Evolutionary conservation across 2,888 invertebrate species (phyloP).

Genomic region (Latheticus oryzae): DNA sequence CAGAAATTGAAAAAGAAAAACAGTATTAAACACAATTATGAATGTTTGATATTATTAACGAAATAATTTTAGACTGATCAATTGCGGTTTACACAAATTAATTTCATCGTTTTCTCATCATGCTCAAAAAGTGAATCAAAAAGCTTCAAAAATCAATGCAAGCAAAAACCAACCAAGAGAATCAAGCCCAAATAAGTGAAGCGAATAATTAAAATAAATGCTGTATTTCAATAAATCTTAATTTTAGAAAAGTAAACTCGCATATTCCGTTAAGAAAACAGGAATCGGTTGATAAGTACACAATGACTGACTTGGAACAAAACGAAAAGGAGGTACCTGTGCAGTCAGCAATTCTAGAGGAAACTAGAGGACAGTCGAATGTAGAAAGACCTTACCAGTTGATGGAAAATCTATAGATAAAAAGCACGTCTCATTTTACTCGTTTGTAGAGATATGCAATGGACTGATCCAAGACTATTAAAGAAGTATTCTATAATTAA

Average conservation of each 20-base stretch:
- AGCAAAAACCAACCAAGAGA: too few species aligned
- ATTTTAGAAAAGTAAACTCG: constrained; percentile 10
- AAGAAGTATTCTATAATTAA: constrained; percentile 50
- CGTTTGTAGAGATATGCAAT: constrained; percentile 24
- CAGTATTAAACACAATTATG: too few species aligned
- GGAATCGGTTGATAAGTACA: constrained; percentile 15
- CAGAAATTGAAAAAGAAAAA: too few species aligned
- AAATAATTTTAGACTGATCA: constrained; percentile 46
- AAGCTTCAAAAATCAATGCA: constrained; percentile 5
- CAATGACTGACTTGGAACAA: constrained; percentile 23
- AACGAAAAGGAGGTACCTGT: too few species aligned
- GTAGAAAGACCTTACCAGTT: too few species aligned
- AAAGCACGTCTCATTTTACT: too few species aligned
- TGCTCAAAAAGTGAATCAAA: constrained; percentile 19
- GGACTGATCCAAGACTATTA: constrained; percentile 47
- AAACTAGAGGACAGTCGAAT: too few species aligned
- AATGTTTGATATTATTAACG: too few species aligned
- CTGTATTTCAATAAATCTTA: not conserved
- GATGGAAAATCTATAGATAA: too few species aligned
- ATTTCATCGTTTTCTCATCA: constrained; percentile 41
- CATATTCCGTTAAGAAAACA: constrained; percentile 19
- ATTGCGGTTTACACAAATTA: constrained; percentile 45
- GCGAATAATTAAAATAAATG: not conserved
- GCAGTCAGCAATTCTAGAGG: not conserved
- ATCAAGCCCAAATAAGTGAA: too few species aligned